phyloP scores from a whole-genome alignment of 2,113 vertebrate species.

The Heterotilapia buettikoferi region DNA sequence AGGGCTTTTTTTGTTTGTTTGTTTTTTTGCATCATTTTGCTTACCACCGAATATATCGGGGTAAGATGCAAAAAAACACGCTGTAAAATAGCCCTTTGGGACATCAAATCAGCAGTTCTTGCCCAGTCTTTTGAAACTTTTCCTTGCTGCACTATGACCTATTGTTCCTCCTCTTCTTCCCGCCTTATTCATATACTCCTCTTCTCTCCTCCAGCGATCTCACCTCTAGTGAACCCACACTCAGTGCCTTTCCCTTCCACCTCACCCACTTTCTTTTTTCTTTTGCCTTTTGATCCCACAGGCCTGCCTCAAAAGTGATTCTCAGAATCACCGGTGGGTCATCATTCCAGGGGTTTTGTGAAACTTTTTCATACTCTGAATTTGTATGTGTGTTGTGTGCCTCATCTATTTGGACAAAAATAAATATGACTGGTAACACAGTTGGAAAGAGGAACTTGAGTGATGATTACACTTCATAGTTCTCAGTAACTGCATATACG shows the following conservation, averaged over 20 bases:
- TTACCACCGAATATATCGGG: not conserved
- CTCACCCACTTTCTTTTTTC: not conserved
- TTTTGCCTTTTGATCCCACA: not conserved
- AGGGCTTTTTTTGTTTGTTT: not conserved
- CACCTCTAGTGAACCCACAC: not conserved
- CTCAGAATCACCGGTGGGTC: not conserved
- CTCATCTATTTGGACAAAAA: conserved; percentile 20
- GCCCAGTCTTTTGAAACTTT: not conserved
- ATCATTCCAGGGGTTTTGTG: not conserved
- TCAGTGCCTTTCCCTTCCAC: not conserved
- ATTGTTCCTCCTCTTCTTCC: not conserved
- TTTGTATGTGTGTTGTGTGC: not conserved
- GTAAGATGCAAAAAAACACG: not conserved
- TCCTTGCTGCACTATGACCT: not conserved
- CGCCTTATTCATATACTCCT: not conserved
- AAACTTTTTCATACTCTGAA: not conserved
- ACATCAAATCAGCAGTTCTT: not conserved
- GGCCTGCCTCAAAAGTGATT: not conserved
- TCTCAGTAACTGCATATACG: not conserved
- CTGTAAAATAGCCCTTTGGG: not conserved
- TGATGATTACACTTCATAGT: not conserved
- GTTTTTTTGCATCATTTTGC: not conserved
- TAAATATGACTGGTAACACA: not conserved
- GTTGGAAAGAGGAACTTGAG: not conserved
- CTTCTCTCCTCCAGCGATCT: not conserved